These are phyloP conservation scores for Linyphia triangularis DNA, from an alignment of 2,888 invertebrate species.

Conservation along the genomic window DNA sequence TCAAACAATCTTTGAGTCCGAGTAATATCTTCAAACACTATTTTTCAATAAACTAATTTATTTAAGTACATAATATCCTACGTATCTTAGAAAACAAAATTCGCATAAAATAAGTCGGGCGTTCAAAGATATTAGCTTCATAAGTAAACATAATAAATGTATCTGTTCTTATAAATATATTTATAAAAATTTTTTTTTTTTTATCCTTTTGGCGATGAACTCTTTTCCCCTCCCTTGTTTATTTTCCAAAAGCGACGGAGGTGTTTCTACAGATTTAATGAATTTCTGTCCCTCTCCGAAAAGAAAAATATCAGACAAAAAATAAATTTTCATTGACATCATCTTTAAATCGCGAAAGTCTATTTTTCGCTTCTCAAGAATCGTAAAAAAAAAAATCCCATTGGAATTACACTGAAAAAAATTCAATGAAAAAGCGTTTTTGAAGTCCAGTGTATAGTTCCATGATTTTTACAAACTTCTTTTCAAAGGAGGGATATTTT, in stretches of 20 bases:
- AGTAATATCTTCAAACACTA: background rate
- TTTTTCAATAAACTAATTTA: background rate
- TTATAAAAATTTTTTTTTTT: no score
- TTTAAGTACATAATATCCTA: background rate
- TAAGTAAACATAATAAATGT: conserved; percentile 22
- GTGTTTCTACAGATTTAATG: conserved; percentile 25
- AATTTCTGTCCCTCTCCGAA: background rate
- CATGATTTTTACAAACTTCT: conserved; percentile 18
- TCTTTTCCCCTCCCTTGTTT: background rate
- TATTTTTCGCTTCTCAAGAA: conserved; percentile 6
- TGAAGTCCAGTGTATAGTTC: conserved; percentile 35
- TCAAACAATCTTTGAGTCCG: background rate
- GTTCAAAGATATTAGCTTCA: conserved; percentile 1
- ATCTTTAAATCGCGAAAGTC: conserved; percentile 12
- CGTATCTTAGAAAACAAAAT: background rate
- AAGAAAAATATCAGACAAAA: background rate
- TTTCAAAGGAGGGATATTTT: conserved; percentile 5
- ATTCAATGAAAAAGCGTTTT: conserved; percentile 30
- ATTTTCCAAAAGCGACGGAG: background rate
- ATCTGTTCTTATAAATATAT: no score
- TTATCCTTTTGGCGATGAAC: background rate
- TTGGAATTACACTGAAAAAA: conserved; percentile 12
- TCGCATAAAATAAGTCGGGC: conserved; percentile 26
- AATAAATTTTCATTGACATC: background rate
- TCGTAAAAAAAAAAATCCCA: background rate